These are phyloP conservation scores for Acronicta leporina DNA, from an alignment of 2,888 invertebrate species.

Conservation along the genomic window DNA sequence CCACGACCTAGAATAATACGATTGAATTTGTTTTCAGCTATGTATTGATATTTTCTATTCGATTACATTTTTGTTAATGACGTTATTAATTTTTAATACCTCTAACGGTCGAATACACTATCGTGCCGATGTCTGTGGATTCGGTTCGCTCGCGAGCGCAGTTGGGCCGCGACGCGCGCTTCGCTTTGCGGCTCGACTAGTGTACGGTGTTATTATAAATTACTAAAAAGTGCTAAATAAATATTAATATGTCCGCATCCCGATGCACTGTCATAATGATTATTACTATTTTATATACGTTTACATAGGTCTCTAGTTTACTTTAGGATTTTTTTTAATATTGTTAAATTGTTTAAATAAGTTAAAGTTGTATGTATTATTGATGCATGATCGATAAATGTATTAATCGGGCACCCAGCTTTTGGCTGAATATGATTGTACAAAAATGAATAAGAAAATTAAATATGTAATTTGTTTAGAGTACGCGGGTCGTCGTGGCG, in stretches of 20 bases:
- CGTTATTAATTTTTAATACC: constrained; percentile 86
- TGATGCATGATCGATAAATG: constrained; percentile 82
- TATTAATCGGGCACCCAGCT: constrained; percentile 84
- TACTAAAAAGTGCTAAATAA: constrained; percentile 66
- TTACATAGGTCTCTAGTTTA: constrained; percentile 84
- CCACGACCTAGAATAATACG: constrained; percentile 77
- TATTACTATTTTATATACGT: constrained; percentile 81
- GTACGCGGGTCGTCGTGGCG: constrained; percentile 63
- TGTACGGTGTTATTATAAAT: constrained; percentile 62
- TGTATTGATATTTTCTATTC: constrained; percentile 87
- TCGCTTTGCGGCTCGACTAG: constrained; percentile 50
- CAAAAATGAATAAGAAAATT: constrained; percentile 82
- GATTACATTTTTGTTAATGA: constrained; percentile 87
- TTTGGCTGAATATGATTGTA: constrained; percentile 86
- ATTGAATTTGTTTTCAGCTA: constrained; percentile 84
- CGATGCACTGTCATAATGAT: constrained; percentile 74
- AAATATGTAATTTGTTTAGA: constrained; percentile 81
- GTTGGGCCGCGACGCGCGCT: constrained; percentile 48
- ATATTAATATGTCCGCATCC: constrained; percentile 68
- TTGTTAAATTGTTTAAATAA: constrained; percentile 88
- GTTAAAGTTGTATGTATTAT: constrained; percentile 87
- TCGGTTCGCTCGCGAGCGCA: constrained; percentile 66
- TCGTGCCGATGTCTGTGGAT: constrained; percentile 58
- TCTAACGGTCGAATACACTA: constrained; percentile 70
- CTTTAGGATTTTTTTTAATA: constrained; percentile 86